Conservation (phyloP, 2,797 vertebrate species). For the Lycodopsis pacificus region DNA sequence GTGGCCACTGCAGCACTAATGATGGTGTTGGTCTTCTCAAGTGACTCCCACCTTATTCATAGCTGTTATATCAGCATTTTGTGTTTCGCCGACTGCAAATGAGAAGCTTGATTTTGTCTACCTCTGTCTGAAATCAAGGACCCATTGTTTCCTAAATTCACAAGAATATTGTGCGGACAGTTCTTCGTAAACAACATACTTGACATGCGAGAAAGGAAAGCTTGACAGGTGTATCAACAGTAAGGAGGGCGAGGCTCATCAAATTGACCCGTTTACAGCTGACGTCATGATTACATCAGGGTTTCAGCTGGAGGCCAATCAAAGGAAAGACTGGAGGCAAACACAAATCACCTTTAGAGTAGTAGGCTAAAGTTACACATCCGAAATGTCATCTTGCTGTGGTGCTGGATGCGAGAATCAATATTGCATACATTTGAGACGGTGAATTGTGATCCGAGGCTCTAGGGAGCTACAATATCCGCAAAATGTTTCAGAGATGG, state of each 20-base stretch:
- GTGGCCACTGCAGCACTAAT: neutral
- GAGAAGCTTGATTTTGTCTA: neutral
- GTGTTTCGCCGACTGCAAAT: neutral
- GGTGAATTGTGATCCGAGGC: neutral
- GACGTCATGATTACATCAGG: neutral
- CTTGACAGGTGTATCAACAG: neutral
- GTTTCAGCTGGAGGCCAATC: too few species aligned
- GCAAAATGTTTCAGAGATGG: neutral
- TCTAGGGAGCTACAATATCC: neutral
- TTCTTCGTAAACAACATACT: neutral
- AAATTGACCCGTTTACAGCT: neutral
- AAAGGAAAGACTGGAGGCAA: too few species aligned
- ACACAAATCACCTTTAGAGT: too few species aligned
- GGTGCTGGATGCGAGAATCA: neutral
- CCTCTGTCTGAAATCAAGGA: slow-evolving; percentile 2
- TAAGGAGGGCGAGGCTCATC: neutral
- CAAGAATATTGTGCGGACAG: neutral
- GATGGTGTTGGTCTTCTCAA: neutral
- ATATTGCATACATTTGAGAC: neutral
- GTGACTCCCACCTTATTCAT: neutral
- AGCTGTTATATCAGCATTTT: neutral
- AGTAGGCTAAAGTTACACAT: too few species aligned
- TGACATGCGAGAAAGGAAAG: neutral
- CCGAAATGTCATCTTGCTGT: too few species aligned
- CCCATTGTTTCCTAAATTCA: neutral